Conservation (phyloP, 2,113 vertebrate species). For the Chlamydotis undulata region DNA sequence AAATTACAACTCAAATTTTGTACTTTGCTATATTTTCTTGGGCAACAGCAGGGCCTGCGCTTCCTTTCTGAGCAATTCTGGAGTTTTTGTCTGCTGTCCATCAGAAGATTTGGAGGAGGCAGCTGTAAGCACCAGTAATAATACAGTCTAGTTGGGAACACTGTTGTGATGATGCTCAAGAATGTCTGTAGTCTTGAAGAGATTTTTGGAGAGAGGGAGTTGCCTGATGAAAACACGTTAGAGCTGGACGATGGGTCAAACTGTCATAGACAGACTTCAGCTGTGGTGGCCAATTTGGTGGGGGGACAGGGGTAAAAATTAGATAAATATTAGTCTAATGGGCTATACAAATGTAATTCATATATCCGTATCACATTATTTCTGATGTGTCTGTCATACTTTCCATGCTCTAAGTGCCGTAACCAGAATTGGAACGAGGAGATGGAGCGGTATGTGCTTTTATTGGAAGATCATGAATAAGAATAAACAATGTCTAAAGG, state of each 20-base stretch:
- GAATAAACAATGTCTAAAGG: background rate
- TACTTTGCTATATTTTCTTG: background rate
- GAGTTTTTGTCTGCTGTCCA: background rate
- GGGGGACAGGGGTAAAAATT: background rate
- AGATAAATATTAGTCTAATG: background rate
- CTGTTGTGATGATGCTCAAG: background rate
- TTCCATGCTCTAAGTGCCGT: background rate
- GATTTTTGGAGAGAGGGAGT: background rate
- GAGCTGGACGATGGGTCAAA: background rate
- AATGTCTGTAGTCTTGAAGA: background rate
- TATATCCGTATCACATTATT: background rate
- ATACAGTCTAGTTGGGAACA: background rate
- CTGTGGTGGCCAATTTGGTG: background rate
- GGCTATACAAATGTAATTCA: background rate
- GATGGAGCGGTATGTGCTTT: background rate
- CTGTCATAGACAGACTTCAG: background rate
- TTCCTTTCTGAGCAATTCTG: background rate
- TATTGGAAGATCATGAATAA: background rate
- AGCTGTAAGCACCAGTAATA: background rate
- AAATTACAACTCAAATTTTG: background rate
- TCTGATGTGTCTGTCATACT: background rate
- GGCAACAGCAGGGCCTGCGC: background rate
- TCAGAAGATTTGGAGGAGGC: background rate
- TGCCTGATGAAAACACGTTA: background rate
- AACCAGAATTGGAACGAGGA: background rate